Base-by-base conservation (phyloP, 2,888 invertebrate genomes). In the Amblyteles armatorius region DNA sequence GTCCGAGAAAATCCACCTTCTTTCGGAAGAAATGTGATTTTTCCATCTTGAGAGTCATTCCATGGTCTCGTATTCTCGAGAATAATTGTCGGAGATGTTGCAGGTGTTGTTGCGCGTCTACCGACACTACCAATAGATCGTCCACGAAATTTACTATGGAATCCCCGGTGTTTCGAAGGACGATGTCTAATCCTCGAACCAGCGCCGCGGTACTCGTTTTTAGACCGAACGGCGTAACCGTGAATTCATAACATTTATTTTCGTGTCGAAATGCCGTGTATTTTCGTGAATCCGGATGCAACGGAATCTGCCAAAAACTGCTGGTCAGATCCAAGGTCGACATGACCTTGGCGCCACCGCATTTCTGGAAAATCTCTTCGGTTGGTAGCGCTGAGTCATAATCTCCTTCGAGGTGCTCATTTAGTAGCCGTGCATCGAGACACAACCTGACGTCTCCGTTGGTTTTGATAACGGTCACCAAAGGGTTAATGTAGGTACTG, bases 401-500 rank as follows among this genome's bases (percentile, higher is more conserved):
- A 5, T 33, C 33, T 1, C 65, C 67, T 19, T 67, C 50, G 1
- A 86, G 60, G 3, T 79, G 57, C 48, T 85, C 55, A 19, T 83
- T 85, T 0, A 85, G 67, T 11, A 29, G n/a, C 0, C 83, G 29
- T 0, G 86, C 83, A 48, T 81, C 81, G 79, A 33, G 33, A 33
- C 33, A 79, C 13, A 82, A 0, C 40, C 84, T 11, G 2, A 84
- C 81, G 0, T 77, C 72, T 0, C 84, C 82, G n/a, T 81, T 69
- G 3, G 80, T 83, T 26, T 84, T 79, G 2, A 78, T 29, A 2
- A 67, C 52, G 0, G 71, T 19, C 1, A 91, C 33, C 33, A 33
- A 73, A 0, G 89, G 90, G 36, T 87, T 89, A 11, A 90, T 90
- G 60, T 90, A 91, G 0, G 89, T 87, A 48, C 88, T 90, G 52